These are phyloP conservation scores for Drosophila pseudotakahashii DNA, from an alignment of 2,888 invertebrate species.

Conservation along the genomic window DNA sequence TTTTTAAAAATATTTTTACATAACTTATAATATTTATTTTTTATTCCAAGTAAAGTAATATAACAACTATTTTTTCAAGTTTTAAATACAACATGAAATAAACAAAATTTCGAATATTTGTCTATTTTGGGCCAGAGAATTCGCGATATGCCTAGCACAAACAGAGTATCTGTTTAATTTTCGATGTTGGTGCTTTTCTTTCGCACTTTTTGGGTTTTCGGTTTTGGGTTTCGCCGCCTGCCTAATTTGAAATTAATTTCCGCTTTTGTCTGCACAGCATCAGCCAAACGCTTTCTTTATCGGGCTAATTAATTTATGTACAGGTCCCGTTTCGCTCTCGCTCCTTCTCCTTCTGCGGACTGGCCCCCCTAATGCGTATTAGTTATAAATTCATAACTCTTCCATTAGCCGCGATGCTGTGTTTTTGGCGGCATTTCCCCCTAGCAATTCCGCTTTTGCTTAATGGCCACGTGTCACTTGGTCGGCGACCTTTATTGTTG, in stretches of 20 bases:
- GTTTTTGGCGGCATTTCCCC: conserved; percentile 4
- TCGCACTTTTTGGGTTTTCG: conserved; percentile 18
- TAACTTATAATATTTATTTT: no score
- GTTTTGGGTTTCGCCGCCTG: conserved; percentile 54
- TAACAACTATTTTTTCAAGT: no score
- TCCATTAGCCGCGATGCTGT: conserved; percentile 49
- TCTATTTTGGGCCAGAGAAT: background rate
- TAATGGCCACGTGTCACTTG: conserved; percentile 40
- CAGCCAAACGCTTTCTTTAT: conserved; percentile 44
- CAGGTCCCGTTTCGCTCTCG: conserved; percentile 15
- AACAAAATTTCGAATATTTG: no score
- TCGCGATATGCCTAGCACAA: background rate
- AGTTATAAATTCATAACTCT: conserved; percentile 72
- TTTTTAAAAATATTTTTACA: no score
- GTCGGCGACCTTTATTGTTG: conserved; percentile 36
- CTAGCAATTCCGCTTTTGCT: conserved; percentile 11
- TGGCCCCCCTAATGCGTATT: conserved; percentile 54
- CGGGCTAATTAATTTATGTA: conserved; percentile 74
- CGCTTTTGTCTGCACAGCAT: conserved; percentile 48
- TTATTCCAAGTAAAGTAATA: no score
- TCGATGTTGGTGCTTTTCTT: conserved; percentile 11
- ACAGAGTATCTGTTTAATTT: conserved; percentile 1
- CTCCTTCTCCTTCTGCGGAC: background rate
- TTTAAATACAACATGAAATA: no score
- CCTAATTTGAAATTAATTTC: conserved; percentile 74